Evolutionary conservation across 2,113 vertebrate species (phyloP), one percentile per base, ranked within the genome.

Genomic region (Chaetodon auriga): DNA sequence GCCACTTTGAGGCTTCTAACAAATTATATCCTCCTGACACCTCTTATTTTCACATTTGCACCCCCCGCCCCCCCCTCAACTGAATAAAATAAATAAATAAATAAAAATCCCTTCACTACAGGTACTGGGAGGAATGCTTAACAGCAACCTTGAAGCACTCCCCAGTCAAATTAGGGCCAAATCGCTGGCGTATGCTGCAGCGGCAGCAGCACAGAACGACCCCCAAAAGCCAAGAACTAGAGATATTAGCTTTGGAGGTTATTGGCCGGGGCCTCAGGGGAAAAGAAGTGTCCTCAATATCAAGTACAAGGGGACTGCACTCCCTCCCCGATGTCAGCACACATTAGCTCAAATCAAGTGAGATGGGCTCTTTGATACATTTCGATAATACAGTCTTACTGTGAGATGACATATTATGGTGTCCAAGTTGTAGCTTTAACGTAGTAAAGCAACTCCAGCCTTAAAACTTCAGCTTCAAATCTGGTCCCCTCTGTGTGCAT

Each of bases 221-320:
- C 81, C 87, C 84, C 69, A 79, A 85, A 89, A 90, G 80, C 66
- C 45, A 51, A 41, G 78, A 85, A 72, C 48, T 25, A 68, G 45
- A 78, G 80, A 91, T 82, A 86, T 92, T 90, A 90, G 80, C 81
- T 88, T 81, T 84, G 78, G 80, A 89, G 81, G 79, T 92, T 93
- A 91, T 91, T 92, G 74, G 79, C 71, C 60, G 12, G 43, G 25
- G 55, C 75, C 77, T 70, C 75, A 7, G 41, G 80, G 77, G 85
- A 21, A 68, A 57, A 75, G 45, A 80, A 80, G 69, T 87, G 76
- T 86, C 83, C 77, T 85, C 81, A 88, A 89, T 88, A 88, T 90
- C 51, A 60, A 78, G 66, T 68, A 86, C 65, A 69, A 72, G 18
- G 51, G 51, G 13, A 74, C 46, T 57, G 74, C 60, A 73, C 74